Evolutionary conservation across 2,797 vertebrate genomes (phyloP).

Genomic region (Lophura swinhoii): DNA sequence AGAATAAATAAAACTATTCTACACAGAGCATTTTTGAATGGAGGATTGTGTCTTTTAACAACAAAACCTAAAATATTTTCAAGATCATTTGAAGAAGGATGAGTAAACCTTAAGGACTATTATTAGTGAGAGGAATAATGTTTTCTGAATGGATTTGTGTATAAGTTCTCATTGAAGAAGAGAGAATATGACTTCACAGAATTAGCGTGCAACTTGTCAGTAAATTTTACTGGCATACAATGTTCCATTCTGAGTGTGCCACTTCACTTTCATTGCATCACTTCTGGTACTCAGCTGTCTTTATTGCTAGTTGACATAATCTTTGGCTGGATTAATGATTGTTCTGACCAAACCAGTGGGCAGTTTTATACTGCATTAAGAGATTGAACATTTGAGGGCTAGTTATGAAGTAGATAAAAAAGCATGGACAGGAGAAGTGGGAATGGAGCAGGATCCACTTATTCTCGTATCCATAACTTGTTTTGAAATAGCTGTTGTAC

Average conservation of each 20-base stretch:
- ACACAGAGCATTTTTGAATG: neutral
- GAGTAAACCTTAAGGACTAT: neutral
- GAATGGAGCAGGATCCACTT: neutral
- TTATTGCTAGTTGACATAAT: rapidly evolving
- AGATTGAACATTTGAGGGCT: neutral
- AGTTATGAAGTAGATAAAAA: neutral
- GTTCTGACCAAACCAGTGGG: neutral
- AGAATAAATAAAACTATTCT: neutral
- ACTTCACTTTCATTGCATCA: neutral
- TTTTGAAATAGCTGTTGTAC: neutral
- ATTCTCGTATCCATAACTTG: neutral
- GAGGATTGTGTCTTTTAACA: neutral
- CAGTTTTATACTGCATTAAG: neutral
- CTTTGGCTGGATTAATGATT: neutral
- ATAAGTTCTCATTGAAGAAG: neutral
- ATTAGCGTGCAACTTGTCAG: neutral
- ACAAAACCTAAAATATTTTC: neutral
- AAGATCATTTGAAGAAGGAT: neutral
- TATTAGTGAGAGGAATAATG: neutral
- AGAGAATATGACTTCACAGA: neutral
- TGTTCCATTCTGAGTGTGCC: neutral
- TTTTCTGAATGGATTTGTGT: neutral
- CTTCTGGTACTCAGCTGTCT: neutral
- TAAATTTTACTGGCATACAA: neutral
- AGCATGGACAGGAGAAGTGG: neutral